phyloP scores from a whole-genome alignment of 2,113 vertebrate species.

The Rhipidura dahli region DNA sequence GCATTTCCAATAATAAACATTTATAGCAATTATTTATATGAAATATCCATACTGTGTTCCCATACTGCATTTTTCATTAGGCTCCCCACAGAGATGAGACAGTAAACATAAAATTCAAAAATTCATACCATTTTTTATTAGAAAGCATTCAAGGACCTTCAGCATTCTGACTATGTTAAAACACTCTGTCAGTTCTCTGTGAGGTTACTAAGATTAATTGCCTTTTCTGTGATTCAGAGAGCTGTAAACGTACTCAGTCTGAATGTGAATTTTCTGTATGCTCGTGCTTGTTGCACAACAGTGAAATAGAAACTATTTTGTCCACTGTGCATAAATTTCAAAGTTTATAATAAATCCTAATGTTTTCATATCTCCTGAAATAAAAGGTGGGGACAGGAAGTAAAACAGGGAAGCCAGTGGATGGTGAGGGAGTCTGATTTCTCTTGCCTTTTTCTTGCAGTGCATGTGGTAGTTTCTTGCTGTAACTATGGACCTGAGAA shows the following conservation, averaged over 20 bases:
- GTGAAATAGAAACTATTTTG: not conserved
- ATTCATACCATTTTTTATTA: not conserved
- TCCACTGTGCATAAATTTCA: not conserved
- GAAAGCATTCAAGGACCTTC: not conserved
- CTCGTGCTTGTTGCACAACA: not conserved
- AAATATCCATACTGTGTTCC: not conserved
- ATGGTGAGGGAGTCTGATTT: not conserved
- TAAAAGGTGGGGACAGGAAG: not conserved
- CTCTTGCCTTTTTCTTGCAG: not conserved
- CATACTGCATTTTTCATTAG: not conserved
- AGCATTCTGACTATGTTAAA: conserved; percentile 4
- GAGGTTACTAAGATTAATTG: conserved; percentile 28
- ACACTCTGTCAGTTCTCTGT: not conserved
- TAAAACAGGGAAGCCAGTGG: not conserved
- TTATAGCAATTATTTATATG: not conserved
- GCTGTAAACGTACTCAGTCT: not conserved
- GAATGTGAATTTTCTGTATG: not conserved
- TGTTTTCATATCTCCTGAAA: not conserved
- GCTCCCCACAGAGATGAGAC: not conserved
- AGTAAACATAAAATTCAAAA: not conserved
- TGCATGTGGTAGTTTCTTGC: not conserved
- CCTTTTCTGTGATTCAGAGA: not conserved
- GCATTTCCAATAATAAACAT: not conserved
- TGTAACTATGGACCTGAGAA: not conserved
- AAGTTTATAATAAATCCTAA: not conserved